A percentile compares a stretch with the other conserved stretches of the same genome.
Evolutionary conservation across 2,797 vertebrate genomes (phyloP).

Genomic region (Chelmon rostratus): DNA sequence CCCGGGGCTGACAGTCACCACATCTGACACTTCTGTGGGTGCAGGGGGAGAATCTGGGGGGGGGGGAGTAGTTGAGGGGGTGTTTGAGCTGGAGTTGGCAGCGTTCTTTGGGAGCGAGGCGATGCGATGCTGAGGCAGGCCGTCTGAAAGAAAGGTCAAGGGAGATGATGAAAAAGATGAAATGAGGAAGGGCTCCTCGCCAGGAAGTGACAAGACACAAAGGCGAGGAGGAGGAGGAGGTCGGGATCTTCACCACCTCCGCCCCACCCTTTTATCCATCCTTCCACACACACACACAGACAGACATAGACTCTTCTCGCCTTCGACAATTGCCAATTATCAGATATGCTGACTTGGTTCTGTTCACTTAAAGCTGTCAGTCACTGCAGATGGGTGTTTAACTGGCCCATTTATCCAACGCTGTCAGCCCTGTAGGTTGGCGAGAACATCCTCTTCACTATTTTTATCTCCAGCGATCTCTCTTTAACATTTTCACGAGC

Average conservation of each 20-base stretch:
- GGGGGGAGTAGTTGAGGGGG: neutral
- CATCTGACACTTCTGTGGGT: conserved; percentile 48
- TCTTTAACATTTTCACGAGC: neutral
- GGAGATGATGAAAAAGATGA: conserved; percentile 54
- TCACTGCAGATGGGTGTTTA: conserved; percentile 53
- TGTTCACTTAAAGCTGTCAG: conserved; percentile 65
- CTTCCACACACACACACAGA: conserved; percentile 3
- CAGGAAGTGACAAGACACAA: conserved; percentile 49
- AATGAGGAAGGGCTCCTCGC: conserved; percentile 37
- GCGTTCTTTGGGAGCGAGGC: conserved; percentile 7
- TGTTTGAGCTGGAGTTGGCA: conserved; percentile 17
- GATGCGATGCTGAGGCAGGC: conserved; percentile 17
- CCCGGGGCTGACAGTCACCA: conserved; percentile 52
- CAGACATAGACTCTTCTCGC: conserved; percentile 8
- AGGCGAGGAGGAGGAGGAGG: conserved; percentile 38
- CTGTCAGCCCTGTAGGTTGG: conserved; percentile 14
- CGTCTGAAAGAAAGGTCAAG: conserved; percentile 60
- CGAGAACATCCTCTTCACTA: conserved; percentile 5
- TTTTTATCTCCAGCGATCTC: neutral
- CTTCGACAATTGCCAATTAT: conserved; percentile 69
- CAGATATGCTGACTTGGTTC: conserved; percentile 68
- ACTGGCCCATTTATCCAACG: conserved; percentile 46
- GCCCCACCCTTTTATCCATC: conserved; percentile 18
- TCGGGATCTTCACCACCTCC: conserved; percentile 1
- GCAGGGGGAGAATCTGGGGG: neutral